A percentile compares a stretch with the other conserved stretches of the same genome.
These are phyloP conservation scores for Metridium senile DNA, from an alignment of 92 coral and sea anemone genomes.

Conservation along the genomic window DNA sequence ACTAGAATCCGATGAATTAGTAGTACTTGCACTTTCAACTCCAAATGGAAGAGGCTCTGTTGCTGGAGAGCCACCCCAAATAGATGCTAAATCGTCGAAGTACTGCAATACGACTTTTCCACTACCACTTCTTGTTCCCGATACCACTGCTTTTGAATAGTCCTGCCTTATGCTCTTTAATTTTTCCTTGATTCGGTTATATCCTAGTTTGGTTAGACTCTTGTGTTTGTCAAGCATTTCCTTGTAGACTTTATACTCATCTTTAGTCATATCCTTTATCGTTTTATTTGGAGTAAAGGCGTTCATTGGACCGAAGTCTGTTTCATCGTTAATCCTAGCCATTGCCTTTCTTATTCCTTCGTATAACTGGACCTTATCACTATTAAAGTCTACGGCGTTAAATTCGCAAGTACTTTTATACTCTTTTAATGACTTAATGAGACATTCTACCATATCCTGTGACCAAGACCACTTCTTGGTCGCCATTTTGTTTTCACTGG, in stretches of 20 bases:
- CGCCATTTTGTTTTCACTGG: too few species aligned
- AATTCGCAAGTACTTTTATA: too few species aligned
- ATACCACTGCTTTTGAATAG: slow-evolving; percentile 35
- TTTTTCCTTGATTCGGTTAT: slow-evolving; percentile 38
- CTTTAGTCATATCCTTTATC: slow-evolving; percentile 37
- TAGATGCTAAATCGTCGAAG: slow-evolving; percentile 33
- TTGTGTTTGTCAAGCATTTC: slow-evolving; percentile 30
- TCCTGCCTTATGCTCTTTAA: slow-evolving; percentile 40
- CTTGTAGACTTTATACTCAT: slow-evolving; percentile 23
- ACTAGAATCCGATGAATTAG: neutral
- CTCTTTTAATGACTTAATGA: too few species aligned
- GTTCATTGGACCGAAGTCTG: slow-evolving; percentile 46
- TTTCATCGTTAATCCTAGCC: neutral
- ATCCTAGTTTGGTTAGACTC: slow-evolving; percentile 15
- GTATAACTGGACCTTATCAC: neutral
- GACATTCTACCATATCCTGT: too few species aligned
- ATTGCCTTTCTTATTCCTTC: neutral
- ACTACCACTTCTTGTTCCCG: slow-evolving; percentile 46
- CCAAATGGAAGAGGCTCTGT: slow-evolving; percentile 47
- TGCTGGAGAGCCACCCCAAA: slow-evolving; percentile 61
- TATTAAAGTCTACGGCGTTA: too few species aligned
- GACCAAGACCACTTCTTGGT: too few species aligned
- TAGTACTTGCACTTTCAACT: too few species aligned
- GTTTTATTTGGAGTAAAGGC: slow-evolving; percentile 30
- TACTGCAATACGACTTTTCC: slow-evolving; percentile 45